Evolutionary conservation across 2,113 vertebrate species (phyloP).

Genomic region (Daubentonia madagascariensis): DNA sequence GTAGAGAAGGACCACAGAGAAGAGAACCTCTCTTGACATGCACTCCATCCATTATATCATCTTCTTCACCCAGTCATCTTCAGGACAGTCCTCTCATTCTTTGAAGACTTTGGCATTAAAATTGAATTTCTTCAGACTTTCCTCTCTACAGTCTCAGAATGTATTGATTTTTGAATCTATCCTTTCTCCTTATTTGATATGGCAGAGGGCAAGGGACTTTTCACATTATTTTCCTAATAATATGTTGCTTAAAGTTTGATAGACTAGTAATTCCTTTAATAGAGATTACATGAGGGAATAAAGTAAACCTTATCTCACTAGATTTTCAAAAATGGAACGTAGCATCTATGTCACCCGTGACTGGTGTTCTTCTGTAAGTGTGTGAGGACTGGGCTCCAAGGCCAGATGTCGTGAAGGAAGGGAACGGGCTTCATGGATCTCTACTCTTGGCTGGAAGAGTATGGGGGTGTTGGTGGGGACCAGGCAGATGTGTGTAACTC

Average conservation of each 20-base stretch:
- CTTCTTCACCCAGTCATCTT: accelerated
- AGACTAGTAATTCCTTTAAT: background rate
- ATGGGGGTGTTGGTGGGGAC: background rate
- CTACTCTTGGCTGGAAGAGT: background rate
- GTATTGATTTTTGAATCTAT: background rate
- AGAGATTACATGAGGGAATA: background rate
- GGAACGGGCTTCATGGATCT: background rate
- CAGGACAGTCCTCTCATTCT: background rate
- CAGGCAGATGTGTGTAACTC: accelerated
- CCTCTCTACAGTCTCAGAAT: background rate
- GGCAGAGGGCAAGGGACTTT: background rate
- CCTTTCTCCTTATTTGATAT: background rate
- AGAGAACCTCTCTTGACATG: background rate
- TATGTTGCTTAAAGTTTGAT: background rate
- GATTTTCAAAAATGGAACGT: background rate
- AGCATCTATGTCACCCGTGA: background rate
- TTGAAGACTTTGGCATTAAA: background rate
- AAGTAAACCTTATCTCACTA: background rate
- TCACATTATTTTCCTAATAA: background rate
- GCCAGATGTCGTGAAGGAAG: accelerated
- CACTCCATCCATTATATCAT: too few species aligned
- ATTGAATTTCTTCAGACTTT: background rate
- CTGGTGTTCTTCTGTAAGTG: background rate
- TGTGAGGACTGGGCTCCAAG: background rate
- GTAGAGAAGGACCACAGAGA: accelerated